Base-by-base conservation (phyloP, 2,797 vertebrate species). In the Eurystomus glaucurus region DNA sequence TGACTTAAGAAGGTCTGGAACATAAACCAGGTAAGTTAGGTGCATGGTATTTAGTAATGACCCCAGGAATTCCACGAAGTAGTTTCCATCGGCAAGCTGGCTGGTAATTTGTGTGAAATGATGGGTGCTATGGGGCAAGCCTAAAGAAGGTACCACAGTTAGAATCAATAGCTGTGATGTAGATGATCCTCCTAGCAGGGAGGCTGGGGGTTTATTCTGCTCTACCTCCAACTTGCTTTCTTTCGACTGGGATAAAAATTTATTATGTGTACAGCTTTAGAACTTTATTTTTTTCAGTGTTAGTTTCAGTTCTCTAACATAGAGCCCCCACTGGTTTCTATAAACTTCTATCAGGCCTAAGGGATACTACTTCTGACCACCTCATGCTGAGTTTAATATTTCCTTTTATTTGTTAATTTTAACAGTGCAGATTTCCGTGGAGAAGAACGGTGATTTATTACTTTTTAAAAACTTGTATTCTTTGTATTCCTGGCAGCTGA, bases 11-110 rank as follows among this genome's bases (percentile, higher is more conserved):
- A 46, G 17, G 10, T 80, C 10, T 92, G 64, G 64, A 61, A 57
- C 35, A 14, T 28, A 66, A 87, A 81, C 21, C 70, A 88, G 70
- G 84, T 93, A 85, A 77, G 91, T 58, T 72, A 85, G 35, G 60
- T 58, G 25, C 41, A 25, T 0, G 0, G 25, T 58, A 19, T 55
- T 80, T 23, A 29, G 23, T 35, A 77, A 10, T 33, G 37, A 29
- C 46, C 26, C 35, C 33, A 72, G 60, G 43, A 66, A 8, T 35
- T 28, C 22, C 15, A 41, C 25, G 48, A 7, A 57, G 31, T 46
- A 57, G 45, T 71, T 76, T 48, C 50, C 20, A 14, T 55, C 35
- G 55, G n/a, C 35, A 58, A 37, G 8, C 48, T 80, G 39, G 17
- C 6, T 51, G 16, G 50, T 31, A 66, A 28, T 55, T 43, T 31